phyloP scores from a whole-genome alignment of 2,888 invertebrate genomes.

The Leptinotarsa tumamoca region DNA sequence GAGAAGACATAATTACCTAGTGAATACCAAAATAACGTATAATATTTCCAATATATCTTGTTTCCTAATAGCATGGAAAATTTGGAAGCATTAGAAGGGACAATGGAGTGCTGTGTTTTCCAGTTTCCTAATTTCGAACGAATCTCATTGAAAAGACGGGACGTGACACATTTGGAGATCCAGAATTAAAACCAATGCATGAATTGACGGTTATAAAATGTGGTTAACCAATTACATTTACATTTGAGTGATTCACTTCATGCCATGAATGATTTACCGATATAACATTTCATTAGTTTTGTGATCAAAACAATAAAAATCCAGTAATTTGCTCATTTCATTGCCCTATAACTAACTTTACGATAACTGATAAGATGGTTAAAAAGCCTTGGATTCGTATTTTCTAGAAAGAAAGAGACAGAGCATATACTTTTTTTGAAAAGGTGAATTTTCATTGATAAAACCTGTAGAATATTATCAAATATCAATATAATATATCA shows the following conservation, averaged over 20 bases:
- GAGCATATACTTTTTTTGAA: too few species aligned
- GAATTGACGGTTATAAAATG: not conserved
- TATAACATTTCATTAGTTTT: not conserved
- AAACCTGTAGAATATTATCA: too few species aligned
- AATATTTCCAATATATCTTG: too few species aligned
- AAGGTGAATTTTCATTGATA: too few species aligned
- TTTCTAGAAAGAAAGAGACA: not conserved
- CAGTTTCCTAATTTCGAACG: not conserved
- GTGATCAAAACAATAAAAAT: slow-evolving; percentile 2
- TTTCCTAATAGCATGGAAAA: too few species aligned
- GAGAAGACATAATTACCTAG: too few species aligned
- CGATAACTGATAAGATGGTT: not conserved
- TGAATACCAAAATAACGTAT: too few species aligned
- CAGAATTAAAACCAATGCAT: not conserved
- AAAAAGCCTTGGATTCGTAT: not conserved
- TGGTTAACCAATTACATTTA: not conserved
- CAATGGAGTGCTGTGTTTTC: not conserved
- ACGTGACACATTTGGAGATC: slow-evolving; percentile 1
- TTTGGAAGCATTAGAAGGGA: too few species aligned
- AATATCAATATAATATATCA: too few species aligned
- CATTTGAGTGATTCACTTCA: slow-evolving; percentile 3
- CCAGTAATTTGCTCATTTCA: not conserved
- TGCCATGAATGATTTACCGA: not conserved
- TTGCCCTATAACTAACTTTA: not conserved
- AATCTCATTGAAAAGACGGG: not conserved